Evolutionary conservation across 2,113 vertebrate genomes (phyloP), one percentile per base, ranked within the genome.

Genomic region (Crotalus viridis): DNA sequence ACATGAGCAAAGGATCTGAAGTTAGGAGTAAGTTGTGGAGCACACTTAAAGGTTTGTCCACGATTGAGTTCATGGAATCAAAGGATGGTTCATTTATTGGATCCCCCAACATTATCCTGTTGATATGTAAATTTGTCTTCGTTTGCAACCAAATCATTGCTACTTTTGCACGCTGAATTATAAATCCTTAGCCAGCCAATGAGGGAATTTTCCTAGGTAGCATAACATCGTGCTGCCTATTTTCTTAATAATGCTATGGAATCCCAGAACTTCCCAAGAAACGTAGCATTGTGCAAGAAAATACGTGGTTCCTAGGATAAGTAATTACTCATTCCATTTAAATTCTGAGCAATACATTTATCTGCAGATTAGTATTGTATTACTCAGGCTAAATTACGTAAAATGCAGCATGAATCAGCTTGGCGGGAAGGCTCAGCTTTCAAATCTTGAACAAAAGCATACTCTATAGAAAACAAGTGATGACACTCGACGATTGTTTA

Each of bases 311-410:
- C 93, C 59, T 61, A 93, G 91, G 87, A 90, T 94, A 97, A 91
- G 95, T 93, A 94, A 51, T 94, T 93, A 93, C 93, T 89, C 93
- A 89, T 89, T 91, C 56, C 93, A 95, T 96, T 96, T 96, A 96
- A 96, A 97, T 96, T 96, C 94, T 91, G 93, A 55, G 88, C 94
- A 89, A 94, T 93, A 55, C 91, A 89, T 96, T 96, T 96, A 96
- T 96, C 96, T 97, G 92, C 91, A 95, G 96, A 97, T 97, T 92
- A 57, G 88, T 93, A 95, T 96, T 93, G 28, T 26, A 51, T 97
- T 96, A 94, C 96, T 95, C 92, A 95, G 96, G 93, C 93, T 92
- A 93, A 89, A 94, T 92, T n/a, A 93, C 92, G 56, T 94, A 93
- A 95, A 96, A 95, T 92, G 90, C 90, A 93, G 89, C 92, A 89